A percentile compares a stretch with the other conserved stretches of the same genome.
phyloP scores from a whole-genome alignment of 2,888 invertebrate genomes.

The Volucella inflata region DNA sequence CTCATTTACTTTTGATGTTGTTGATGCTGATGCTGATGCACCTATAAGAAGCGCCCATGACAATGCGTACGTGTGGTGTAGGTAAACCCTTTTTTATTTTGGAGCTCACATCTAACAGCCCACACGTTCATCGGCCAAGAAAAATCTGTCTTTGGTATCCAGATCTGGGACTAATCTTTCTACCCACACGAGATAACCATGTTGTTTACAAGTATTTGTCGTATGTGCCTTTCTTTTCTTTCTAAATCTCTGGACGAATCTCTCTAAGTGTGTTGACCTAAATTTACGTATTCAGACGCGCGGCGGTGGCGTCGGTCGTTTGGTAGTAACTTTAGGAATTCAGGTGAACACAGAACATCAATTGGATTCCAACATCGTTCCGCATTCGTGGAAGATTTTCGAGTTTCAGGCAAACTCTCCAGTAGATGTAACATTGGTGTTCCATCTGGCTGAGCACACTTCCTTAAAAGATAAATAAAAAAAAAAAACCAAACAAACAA shows the following conservation, averaged over 20 bases:
- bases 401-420: not conserved
- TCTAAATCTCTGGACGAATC: conserved; percentile 15
- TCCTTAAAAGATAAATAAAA: conserved; percentile 41
- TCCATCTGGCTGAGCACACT: conserved; percentile 57
- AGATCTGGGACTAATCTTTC: not conserved
- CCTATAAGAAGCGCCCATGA: conserved; percentile 9
- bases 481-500: conserved; percentile 12
- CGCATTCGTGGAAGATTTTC: conserved; percentile 1
- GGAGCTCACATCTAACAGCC: not conserved
- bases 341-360: conserved; percentile 45
- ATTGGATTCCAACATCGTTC: conserved; percentile 32
- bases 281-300: conserved; percentile 2
- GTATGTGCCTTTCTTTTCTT: not conserved
- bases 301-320: not conserved
- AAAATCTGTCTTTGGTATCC: not conserved
- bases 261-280: conserved; percentile 51
- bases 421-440: conserved; percentile 40
- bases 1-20: conserved; percentile 1
- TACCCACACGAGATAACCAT: conserved; percentile 14
- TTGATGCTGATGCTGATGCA: conserved; percentile 23
- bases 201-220: not conserved
- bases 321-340: conserved; percentile 26
- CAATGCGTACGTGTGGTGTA: not conserved
- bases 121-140: conserved; percentile 8
- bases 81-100: conserved; percentile 16